Evolutionary conservation across 1,140 invertebrate genomes (phyloP), one percentile per base, ranked within the genome.

Genomic region (Hetaerina americana): DNA sequence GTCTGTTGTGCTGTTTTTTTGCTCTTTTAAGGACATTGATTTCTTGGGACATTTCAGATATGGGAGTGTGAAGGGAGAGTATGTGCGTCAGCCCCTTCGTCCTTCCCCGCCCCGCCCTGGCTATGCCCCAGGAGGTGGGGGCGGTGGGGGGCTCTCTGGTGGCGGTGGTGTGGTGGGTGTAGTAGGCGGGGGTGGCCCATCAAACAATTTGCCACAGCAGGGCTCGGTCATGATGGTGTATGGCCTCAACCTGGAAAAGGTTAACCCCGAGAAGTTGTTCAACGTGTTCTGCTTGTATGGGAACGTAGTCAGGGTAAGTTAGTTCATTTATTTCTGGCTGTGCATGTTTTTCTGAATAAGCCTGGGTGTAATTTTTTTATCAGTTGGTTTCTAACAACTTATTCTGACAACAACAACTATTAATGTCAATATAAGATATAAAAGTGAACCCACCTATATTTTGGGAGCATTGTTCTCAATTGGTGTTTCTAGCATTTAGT

Each of bases 251-350:
- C 88, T 90, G 67, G 88, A 94, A 75, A 94, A 94, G 79, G 93
- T 96, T 79, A 99, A 98, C 83, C 92, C 94, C 74, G 95, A 98
- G 81, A 90, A 92, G 78, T 86, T 99, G n/a, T 99, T 99, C 87
- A 99, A 99, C 84, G 85, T 99, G 71, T 95, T 99, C 82, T 99
- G 97, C 83, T 86, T 98, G 40, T 99, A 99, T 82, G 97, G 97
- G 73, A 99, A 99, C 81, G 95, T 98, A 74, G 90, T 95, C 69
- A 90, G 95, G 87, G 95, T 98, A 83, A 88, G 90, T 82, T 57
- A n/a, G 24, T 27, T 73, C 71, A 66, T 26, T 78, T 31, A 71
- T 71, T 69, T 71, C 18, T 70, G 70, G 57, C 71, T 73, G n/a
- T n/a, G n/a, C 26, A 57, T 26, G 26, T 40, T 66, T 66, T 22